Evolutionary conservation across 2,888 invertebrate species (phyloP), one percentile per base, ranked within the genome.

Genomic region (Netelia melanura): DNA sequence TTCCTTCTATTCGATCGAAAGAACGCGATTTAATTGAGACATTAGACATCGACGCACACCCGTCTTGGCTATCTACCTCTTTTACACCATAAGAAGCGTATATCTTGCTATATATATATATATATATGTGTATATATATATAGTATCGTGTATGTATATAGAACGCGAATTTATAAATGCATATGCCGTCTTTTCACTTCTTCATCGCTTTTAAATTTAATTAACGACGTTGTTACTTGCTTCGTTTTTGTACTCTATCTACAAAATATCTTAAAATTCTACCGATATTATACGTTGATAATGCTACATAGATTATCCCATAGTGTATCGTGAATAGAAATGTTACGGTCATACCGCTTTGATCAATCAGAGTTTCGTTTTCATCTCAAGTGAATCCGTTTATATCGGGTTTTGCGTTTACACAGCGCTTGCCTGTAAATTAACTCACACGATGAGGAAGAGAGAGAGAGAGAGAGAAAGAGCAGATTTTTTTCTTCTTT

Each of bases 221-320:
- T 85, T 85, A 14, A 61, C 74, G 70, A 62, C 64, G 65, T 71
- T n/a, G 17, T 65, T 81, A 9, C 43, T 43, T 30, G 23, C 25
- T 67, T 83, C 71, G 62, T 70, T 65, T 83, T 80, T 79, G 83
- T 85, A 85, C 85, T 81, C 81, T 86, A 86, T 86, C 86, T 86
- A 85, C 83, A 77, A 48, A 48, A 58, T 84, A 81, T 81, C 65
- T 86, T 81, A 83, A n/a, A 64, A 67, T 62, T 52, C 77, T 85
- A 86, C 58, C 70, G 72, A 70, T 81, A 85, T 75, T 67, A 71
- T 48, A 54, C 25, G 25, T 52, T 65, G 23, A 30, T 44, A 80
- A 72, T 61, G 68, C 78, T 81, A 79, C 72, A 81, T 84, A 72
- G 84, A 86, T 82, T 78, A 48, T 17, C 56, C 21, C 56, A 21